Evolutionary conservation across 2,113 vertebrate genomes (phyloP), one percentile per base, ranked within the genome.

Genomic region (Podarcis raffonei): DNA sequence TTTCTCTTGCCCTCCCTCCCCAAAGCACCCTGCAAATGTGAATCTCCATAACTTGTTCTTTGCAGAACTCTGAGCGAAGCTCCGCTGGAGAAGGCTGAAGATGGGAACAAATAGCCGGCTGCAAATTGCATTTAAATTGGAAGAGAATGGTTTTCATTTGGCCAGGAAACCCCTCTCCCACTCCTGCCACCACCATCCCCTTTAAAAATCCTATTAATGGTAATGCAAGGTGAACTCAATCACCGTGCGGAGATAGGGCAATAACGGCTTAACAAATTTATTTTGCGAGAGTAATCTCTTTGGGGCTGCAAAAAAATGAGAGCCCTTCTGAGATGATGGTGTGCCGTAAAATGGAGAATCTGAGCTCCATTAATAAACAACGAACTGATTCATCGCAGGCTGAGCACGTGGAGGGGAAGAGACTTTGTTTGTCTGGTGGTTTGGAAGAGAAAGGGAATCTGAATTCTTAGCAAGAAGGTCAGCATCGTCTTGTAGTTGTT

Each of bases 191-290:
- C 22, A 13, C 32, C 87, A 37, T 4, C 68, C 4, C 32, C 93
- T 92, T 92, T 90, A 89, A 86, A 53, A 92, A 93, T 94, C 84
- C 91, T 89, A 94, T 96, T 93, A 95, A 94, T 93, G 92, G 87
- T 95, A 95, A 95, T 94, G 87, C 53, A 89, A 85, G 68, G 80
- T 82, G 71, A 86, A 88, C 87, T 94, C 1, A 0, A 92, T 91
- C 84, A 94, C 93, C 94, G 93, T 76, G 71, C 57, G 78, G 92
- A 93, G 86, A 92, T 74, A 92, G 86, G 84, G 91, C 83, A 91
- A 93, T 15, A 87, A 84, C 72, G 84, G 89, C 89, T 89, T 85
- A 90, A 85, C 42, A 86, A 90, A 90, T 94, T 90, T 94, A 89
- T 95, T 94, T 94, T 91, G 83, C 71, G 84, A 92, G 75, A 86